Percentiles rank a stretch among this genome's conserved stretches.
These are phyloP conservation scores for Pantelozetes paolii DNA, from an alignment of 2,888 invertebrate species.

Conservation along the genomic window DNA sequence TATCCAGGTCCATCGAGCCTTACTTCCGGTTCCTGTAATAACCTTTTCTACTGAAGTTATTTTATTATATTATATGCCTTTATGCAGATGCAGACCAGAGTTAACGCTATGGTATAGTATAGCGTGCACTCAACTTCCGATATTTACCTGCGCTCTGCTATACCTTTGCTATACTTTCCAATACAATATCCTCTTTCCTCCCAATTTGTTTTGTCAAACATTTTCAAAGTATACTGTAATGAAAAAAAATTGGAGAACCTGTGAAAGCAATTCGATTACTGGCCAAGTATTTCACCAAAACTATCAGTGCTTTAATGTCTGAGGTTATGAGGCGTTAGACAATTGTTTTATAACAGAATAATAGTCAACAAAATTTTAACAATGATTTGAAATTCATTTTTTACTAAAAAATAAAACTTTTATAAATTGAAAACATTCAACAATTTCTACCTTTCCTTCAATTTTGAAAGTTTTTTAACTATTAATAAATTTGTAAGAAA, in stretches of 20 bases:
- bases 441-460: not conserved
- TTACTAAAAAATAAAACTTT: too few species aligned
- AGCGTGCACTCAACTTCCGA: constrained; percentile 37
- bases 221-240: constrained; percentile 25
- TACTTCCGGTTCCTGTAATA: constrained; percentile 38
- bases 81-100: constrained; percentile 30
- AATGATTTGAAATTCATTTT: too few species aligned
- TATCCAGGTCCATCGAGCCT: constrained; percentile 36
- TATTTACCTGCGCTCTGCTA: constrained; percentile 26
- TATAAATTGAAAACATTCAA: too few species aligned
- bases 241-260: constrained; percentile 21
- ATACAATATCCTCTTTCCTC: constrained; percentile 31
- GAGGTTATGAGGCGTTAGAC: too few species aligned
- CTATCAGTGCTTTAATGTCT: not conserved
- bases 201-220: constrained; percentile 33
- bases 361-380: too few species aligned
- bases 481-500: not conserved
- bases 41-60: constrained; percentile 21
- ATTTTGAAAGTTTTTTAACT: not conserved
- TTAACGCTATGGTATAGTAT: constrained; percentile 18
- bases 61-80: constrained; percentile 35
- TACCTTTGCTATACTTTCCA: constrained; percentile 2
- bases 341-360: too few species aligned
- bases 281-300: constrained; percentile 1
- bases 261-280: constrained; percentile 15